These are phyloP conservation scores for Tricholaema leucomelas DNA, from an alignment of 2,113 vertebrate species.

Conservation along the genomic window DNA sequence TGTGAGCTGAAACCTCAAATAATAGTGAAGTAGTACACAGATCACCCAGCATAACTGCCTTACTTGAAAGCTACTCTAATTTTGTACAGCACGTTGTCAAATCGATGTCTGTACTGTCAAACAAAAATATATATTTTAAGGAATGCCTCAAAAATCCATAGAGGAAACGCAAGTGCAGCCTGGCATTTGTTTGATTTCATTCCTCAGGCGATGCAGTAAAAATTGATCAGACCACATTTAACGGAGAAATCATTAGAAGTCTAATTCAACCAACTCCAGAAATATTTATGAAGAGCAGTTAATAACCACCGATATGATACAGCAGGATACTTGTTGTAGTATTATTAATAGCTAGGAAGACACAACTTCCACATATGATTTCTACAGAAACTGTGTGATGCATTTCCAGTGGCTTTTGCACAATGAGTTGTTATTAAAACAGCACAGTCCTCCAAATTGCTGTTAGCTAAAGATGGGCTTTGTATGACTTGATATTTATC, in stretches of 20 bases:
- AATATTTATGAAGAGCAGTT: constrained; percentile 63
- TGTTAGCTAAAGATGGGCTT: constrained; percentile 34
- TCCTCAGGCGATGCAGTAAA: constrained; percentile 38
- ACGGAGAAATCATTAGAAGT: constrained; percentile 67
- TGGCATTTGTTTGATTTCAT: constrained; percentile 39
- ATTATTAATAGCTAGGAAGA: constrained; percentile 48
- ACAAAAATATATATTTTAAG: constrained; percentile 50
- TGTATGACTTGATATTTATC: constrained; percentile 62
- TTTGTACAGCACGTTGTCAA: constrained; percentile 61
- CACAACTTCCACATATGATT: background rate
- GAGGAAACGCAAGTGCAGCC: constrained; percentile 13
- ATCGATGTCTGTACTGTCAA: constrained; percentile 43
- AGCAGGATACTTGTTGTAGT: constrained; percentile 29
- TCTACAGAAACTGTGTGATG: background rate
- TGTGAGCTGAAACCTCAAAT: constrained; percentile 47
- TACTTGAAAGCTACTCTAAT: constrained; percentile 50
- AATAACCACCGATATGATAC: constrained; percentile 47
- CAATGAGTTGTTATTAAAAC: constrained; percentile 20
- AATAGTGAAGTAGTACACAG: background rate
- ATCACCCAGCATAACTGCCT: constrained; percentile 22
- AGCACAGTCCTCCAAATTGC: constrained; percentile 1
- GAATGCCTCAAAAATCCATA: constrained; percentile 49
- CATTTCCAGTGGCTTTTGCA: constrained; percentile 20
- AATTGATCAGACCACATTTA: constrained; percentile 67
- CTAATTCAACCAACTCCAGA: constrained; percentile 54